phyloP scores from a whole-genome alignment of 2,797 vertebrate species.

The Melanotaenia boesemani region DNA sequence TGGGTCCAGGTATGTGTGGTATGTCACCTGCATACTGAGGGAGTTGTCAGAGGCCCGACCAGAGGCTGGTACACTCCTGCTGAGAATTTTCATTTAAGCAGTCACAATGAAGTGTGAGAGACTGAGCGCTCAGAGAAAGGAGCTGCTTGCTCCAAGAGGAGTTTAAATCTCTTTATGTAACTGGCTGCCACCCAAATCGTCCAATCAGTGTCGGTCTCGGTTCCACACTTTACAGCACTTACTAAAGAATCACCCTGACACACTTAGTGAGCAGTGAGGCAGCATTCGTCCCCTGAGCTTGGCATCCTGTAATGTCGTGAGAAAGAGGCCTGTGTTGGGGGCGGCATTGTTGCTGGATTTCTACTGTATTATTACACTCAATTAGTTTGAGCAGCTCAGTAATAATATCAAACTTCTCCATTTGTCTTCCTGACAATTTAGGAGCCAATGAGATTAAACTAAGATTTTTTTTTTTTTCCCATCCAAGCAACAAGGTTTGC shows the following conservation, averaged over 20 bases:
- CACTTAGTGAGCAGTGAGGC: conserved; percentile 21
- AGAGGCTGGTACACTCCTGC: conserved; percentile 40
- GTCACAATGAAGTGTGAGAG: conserved; percentile 41
- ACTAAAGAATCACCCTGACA: conserved; percentile 38
- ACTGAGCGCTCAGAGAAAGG: conserved; percentile 7
- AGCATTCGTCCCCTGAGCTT: conserved; percentile 27
- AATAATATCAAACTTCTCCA: conserved; percentile 61
- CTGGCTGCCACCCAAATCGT: conserved; percentile 36
- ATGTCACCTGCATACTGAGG: conserved; percentile 72
- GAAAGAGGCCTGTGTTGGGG: conserved; percentile 54
- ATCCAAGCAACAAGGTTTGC: conserved; percentile 77
- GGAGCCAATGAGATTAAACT: conserved; percentile 81
- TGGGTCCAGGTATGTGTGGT: conserved; percentile 67
- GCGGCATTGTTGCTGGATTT: conserved; percentile 53
- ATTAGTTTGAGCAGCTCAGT: conserved; percentile 76
- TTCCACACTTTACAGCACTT: conserved; percentile 24
- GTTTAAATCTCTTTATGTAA: conserved; percentile 43
- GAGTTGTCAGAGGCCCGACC: conserved; percentile 30
- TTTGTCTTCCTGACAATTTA: conserved; percentile 76
- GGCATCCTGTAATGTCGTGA: conserved; percentile 58
- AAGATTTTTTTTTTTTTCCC: conserved; percentile 71
- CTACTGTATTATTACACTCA: conserved; percentile 80
- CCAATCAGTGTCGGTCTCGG: conserved; percentile 35
- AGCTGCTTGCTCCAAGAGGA: conserved; percentile 21
- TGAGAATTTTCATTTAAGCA: conserved; percentile 60